Conservation (phyloP, 2,888 invertebrate species). For the Pachliopta kotzebuea region DNA sequence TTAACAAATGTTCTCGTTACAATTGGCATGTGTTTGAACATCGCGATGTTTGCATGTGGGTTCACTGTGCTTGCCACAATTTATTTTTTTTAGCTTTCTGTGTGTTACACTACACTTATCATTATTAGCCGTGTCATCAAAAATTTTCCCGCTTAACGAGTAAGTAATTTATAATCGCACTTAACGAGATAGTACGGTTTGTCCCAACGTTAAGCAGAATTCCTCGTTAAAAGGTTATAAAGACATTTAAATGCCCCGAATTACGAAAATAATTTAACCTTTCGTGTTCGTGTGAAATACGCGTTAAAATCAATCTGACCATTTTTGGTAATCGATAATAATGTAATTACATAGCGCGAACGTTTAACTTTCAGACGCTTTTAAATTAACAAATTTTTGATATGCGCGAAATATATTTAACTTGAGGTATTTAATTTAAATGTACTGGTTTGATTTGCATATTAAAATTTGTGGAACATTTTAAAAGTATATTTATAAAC, state of each 20-base stretch:
- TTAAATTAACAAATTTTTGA: neutral
- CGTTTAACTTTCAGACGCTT: neutral
- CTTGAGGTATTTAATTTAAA: neutral
- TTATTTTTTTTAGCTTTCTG: conserved; percentile 39
- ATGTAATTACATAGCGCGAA: conserved; percentile 1
- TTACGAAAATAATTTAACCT: conserved; percentile 19
- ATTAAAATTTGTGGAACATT: too few species aligned
- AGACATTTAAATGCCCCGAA: conserved; percentile 9
- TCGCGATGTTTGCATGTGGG: conserved; percentile 68
- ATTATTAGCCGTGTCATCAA: conserved; percentile 19
- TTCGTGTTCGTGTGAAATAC: conserved; percentile 19
- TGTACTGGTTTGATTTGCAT: too few species aligned
- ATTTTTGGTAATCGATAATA: conserved; percentile 15
- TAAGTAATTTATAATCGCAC: conserved; percentile 23
- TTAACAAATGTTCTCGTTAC: conserved; percentile 38
- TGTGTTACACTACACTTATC: conserved; percentile 37
- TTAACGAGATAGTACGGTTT: neutral
- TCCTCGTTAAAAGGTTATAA: conserved; percentile 20
- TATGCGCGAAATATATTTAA: too few species aligned
- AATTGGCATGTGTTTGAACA: conserved; percentile 44
- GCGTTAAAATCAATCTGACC: conserved; percentile 7
- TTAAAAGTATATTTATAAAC: too few species aligned
- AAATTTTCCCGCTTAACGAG: conserved; percentile 12
- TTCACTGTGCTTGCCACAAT: conserved; percentile 51
- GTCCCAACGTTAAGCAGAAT: conserved; percentile 10